Percentiles rank a stretch among this genome's conserved stretches.
These are phyloP conservation scores for Octopus sinensis DNA, from an alignment of 1,140 invertebrate species.

Conservation along the genomic window DNA sequence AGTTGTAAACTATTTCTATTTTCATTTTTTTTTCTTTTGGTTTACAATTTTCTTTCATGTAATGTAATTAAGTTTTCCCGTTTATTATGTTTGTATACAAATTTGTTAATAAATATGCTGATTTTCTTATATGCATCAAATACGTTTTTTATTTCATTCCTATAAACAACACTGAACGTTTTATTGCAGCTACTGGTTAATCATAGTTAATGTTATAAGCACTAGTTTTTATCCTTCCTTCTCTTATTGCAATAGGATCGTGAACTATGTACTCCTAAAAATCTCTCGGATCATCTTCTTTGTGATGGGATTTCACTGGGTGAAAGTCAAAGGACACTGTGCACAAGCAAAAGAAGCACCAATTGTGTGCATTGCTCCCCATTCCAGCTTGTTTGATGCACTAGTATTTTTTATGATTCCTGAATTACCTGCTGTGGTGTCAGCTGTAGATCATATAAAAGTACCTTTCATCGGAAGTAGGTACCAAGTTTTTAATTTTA, in stretches of 20 bases:
- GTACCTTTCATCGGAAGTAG: conserved; percentile 82
- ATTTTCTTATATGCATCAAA: too few relatives aligned
- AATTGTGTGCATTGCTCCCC: conserved; percentile 80
- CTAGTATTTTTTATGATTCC: conserved; percentile 67
- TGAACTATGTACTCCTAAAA: conserved; percentile 30
- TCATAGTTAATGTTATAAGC: too few relatives aligned
- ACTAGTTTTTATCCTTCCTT: not conserved
- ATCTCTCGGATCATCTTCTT: conserved; percentile 31
- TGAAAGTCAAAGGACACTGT: conserved; percentile 39
- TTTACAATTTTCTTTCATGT: too few relatives aligned
- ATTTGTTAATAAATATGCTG: too few relatives aligned
- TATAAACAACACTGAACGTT: too few relatives aligned
- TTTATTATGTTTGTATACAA: too few relatives aligned
- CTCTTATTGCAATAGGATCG: conserved; percentile 27
- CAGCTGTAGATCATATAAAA: conserved; percentile 72
- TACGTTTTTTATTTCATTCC: too few relatives aligned
- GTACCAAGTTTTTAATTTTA: conserved; percentile 49
- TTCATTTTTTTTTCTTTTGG: too few relatives aligned
- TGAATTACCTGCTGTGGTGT: conserved; percentile 76
- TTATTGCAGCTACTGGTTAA: too few relatives aligned
- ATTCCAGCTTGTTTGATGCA: conserved; percentile 86
- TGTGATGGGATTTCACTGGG: conserved; percentile 41
- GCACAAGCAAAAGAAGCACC: conserved; percentile 66
- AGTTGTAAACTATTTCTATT: too few relatives aligned
- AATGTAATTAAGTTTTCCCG: too few relatives aligned